These are phyloP conservation scores for Dastarcus helophoroides DNA, from an alignment of 2,888 invertebrate species.

Conservation along the genomic window DNA sequence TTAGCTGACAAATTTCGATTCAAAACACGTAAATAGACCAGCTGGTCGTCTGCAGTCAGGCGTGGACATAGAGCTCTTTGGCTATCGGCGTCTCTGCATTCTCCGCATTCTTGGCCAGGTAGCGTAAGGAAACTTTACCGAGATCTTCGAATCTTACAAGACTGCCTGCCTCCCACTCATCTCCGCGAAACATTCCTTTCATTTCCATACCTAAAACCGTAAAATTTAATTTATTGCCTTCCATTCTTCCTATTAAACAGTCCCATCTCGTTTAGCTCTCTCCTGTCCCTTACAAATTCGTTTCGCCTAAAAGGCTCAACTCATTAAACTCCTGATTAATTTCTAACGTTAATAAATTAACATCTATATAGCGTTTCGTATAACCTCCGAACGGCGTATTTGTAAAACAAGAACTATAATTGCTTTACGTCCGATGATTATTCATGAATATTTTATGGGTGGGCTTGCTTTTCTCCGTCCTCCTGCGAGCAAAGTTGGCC, in stretches of 20 bases:
- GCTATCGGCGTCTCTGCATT: no score
- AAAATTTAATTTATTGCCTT: slow-evolving; percentile 14
- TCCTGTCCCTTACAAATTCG: slow-evolving; percentile 12
- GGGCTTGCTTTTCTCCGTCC: no score
- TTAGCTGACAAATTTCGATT: no score
- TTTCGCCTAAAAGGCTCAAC: slow-evolving; percentile 12
- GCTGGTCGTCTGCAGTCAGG: slow-evolving; percentile 15
- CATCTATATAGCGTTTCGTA: no score
- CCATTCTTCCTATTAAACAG: slow-evolving; percentile 6
- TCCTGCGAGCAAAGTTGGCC: no score
- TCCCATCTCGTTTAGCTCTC: slow-evolving; percentile 10
- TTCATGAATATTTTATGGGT: background rate
- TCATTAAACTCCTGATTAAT: slow-evolving; percentile 2
- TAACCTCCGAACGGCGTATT: no score
- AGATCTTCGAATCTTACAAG: slow-evolving; percentile 13
- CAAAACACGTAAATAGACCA: slow-evolving; percentile 9
- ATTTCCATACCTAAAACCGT: slow-evolving; percentile 7
- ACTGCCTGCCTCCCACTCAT: slow-evolving; percentile 14
- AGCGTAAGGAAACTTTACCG: slow-evolving; percentile 20
- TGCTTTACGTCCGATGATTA: background rate
- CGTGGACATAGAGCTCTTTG: no score
- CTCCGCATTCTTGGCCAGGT: slow-evolving; percentile 28
- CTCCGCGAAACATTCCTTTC: slow-evolving; percentile 13
- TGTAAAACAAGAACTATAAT: background rate
- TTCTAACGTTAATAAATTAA: background rate